Percentiles rank a stretch among this genome's conserved stretches.
Evolutionary conservation across 2,797 vertebrate genomes (phyloP).

Genomic region (Aselliscus stoliczkanus): DNA sequence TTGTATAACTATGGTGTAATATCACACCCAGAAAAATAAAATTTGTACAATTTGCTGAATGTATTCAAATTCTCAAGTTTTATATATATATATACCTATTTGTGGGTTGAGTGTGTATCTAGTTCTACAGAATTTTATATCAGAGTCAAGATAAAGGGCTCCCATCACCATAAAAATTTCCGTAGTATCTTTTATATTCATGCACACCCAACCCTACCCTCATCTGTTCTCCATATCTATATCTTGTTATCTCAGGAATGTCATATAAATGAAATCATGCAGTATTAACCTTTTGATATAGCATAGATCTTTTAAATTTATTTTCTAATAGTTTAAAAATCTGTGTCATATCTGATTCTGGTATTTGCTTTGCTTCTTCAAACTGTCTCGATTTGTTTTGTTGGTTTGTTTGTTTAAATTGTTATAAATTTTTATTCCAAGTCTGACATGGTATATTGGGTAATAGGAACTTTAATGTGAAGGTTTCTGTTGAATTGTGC

Average conservation of each 20-base stretch:
- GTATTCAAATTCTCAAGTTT: neutral
- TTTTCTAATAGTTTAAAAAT: neutral
- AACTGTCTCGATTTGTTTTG: neutral
- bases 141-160: neutral
- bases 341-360: neutral
- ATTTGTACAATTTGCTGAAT: neutral
- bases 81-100: neutral
- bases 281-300: neutral
- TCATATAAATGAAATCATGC: neutral
- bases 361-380: neutral
- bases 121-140: neutral
- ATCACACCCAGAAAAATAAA: neutral
- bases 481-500: neutral
- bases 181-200: neutral
- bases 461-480: neutral
- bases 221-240: neutral
- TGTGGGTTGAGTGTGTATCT: neutral
- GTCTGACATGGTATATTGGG: neutral
- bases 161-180: neutral
- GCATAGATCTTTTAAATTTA: neutral
- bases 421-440: neutral
- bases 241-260: neutral
- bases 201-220: neutral
- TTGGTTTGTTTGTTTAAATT: neutral
- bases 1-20: neutral